A percentile compares a stretch with the other conserved stretches of the same genome.
These are phyloP conservation scores for Pipistrellus nathusii DNA, from an alignment of 2,797 vertebrate genomes.

Conservation along the genomic window DNA sequence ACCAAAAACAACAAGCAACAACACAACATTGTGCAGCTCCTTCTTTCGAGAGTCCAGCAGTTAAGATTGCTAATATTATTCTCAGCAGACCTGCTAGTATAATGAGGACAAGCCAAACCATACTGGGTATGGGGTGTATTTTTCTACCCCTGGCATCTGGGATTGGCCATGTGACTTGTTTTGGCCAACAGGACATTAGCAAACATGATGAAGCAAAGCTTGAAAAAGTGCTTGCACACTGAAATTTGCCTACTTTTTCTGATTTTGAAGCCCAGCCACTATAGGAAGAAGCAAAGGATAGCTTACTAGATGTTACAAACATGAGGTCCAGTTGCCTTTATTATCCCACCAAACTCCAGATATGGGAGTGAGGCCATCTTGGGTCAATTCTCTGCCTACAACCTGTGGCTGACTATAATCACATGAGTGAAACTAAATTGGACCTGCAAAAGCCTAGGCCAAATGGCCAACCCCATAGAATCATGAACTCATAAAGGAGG, in stretches of 20 bases:
- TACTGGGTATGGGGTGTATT: background rate
- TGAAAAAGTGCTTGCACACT: background rate
- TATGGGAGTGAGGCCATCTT: background rate
- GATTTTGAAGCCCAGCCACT: background rate
- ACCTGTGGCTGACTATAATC: background rate
- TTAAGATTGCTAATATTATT: background rate
- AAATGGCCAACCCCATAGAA: background rate
- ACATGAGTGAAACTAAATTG: background rate
- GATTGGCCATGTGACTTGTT: background rate
- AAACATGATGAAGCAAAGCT: background rate
- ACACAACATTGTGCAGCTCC: background rate
- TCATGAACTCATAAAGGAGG: background rate
- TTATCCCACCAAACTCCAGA: background rate
- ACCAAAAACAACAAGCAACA: background rate
- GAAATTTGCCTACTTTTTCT: background rate
- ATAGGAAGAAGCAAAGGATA: background rate
- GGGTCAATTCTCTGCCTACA: background rate
- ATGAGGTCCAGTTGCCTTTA: background rate
- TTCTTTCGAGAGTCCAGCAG: background rate
- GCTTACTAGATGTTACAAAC: background rate
- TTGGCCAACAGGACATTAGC: background rate
- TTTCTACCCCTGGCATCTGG: background rate
- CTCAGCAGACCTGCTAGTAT: background rate
- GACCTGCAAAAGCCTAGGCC: background rate
- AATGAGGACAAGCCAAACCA: background rate